Evolutionary conservation across 2,113 vertebrate genomes (phyloP).

Genomic region (Xenus cinereus): DNA sequence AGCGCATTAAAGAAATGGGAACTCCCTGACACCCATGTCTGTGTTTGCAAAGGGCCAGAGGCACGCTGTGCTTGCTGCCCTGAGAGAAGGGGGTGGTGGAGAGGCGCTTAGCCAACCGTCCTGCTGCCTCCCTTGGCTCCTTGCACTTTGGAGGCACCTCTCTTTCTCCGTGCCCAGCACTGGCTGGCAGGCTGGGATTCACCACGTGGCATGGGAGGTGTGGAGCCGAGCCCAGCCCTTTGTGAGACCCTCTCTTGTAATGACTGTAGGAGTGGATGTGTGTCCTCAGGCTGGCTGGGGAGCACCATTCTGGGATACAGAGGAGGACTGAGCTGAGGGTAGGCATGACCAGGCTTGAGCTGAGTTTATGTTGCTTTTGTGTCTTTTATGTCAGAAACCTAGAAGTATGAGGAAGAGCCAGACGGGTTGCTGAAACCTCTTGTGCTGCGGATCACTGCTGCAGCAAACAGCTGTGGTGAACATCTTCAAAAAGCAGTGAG

Average conservation of each 20-base stretch:
- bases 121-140: neutral
- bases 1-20: neutral
- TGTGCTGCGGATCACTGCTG: neutral
- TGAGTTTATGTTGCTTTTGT: neutral
- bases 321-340: no score
- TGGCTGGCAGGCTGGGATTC: neutral
- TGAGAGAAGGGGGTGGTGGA: neutral
- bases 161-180: neutral
- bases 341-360: neutral
- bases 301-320: neutral
- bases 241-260: neutral
- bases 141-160: neutral
- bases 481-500: neutral
- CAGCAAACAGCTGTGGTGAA: neutral
- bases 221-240: neutral
- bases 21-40: neutral
- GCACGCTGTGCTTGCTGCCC: rapidly evolving
- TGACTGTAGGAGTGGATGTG: neutral
- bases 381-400: neutral
- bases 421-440: neutral
- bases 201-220: neutral
- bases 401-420: neutral
- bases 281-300: neutral
- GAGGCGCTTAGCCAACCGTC: rapidly evolving
- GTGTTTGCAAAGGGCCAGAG: rapidly evolving